Evolutionary conservation across 35 echinoderm and acorn worm genomes (phyloP).

Genomic region (Apostichopus parvimensis): DNA sequence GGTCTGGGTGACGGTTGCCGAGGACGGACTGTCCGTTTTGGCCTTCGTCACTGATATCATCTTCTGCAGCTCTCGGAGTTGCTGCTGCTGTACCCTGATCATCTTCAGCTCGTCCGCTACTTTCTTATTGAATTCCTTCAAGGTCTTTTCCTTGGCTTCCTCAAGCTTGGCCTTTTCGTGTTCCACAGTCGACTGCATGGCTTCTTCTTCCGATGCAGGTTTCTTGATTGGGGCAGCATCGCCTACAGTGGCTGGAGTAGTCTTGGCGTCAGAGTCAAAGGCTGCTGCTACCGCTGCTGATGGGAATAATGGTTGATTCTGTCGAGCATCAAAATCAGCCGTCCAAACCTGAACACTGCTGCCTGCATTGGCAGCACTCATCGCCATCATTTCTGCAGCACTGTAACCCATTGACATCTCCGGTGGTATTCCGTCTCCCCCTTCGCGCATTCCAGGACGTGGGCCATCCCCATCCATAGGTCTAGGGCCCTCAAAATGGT

Average conservation of each 20-base stretch:
- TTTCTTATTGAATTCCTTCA: conserved; percentile 56
- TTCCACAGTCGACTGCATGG: background rate
- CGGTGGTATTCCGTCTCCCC: background rate
- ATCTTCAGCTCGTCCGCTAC: conserved; percentile 57
- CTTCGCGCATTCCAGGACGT: background rate
- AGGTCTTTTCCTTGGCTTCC: conserved; percentile 40
- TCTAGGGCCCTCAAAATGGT: conserved; percentile 29
- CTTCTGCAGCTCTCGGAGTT: conserved; percentile 26
- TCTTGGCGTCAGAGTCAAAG: too few relatives aligned
- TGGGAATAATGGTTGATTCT: background rate
- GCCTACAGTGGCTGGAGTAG: background rate
- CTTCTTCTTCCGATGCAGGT: background rate
- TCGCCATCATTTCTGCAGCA: background rate
- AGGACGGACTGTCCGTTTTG: background rate
- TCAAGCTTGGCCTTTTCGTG: conserved; percentile 35
- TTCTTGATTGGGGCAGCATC: background rate
- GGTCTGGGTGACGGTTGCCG: background rate
- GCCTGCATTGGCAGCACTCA: background rate
- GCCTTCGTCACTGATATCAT: background rate
- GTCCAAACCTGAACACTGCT: background rate
- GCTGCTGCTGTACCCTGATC: conserved; percentile 55
- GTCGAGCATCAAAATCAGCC: background rate
- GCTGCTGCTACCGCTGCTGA: background rate
- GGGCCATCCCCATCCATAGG: background rate
- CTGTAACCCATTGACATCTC: background rate